Evolutionary conservation across 2,888 invertebrate genomes (phyloP).

Genomic region (Nephrocerus scutellatus): DNA sequence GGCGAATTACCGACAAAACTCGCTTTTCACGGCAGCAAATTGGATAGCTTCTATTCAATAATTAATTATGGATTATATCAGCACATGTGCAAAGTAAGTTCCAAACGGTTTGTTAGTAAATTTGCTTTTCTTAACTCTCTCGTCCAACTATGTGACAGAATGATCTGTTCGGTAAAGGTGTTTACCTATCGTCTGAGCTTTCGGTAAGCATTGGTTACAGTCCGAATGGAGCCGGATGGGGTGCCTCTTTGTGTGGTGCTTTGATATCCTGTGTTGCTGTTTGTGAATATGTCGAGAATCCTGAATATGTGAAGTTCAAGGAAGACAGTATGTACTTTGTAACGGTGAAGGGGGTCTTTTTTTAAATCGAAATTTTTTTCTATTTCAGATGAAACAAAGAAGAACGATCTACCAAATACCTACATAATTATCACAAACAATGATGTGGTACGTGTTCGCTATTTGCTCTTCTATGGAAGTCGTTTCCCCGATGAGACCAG

Average conservation of each 20-base stretch:
- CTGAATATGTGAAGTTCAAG: slow-evolving; percentile 55
- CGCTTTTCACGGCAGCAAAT: slow-evolving; percentile 73
- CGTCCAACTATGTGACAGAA: slow-evolving; percentile 3
- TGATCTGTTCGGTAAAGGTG: slow-evolving; percentile 58
- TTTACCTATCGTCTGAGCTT: slow-evolving; percentile 69
- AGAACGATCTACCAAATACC: slow-evolving; percentile 53
- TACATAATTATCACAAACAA: slow-evolving; percentile 72
- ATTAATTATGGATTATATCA: slow-evolving; percentile 69
- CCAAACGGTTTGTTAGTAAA: neutral
- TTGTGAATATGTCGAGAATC: slow-evolving; percentile 71
- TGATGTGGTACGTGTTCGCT: slow-evolving; percentile 66
- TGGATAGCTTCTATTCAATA: slow-evolving; percentile 77
- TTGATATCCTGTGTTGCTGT: slow-evolving; percentile 70
- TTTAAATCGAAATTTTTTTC: too few relatives aligned
- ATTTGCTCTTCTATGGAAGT: slow-evolving; percentile 62
- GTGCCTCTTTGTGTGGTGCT: slow-evolving; percentile 67
- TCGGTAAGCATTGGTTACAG: slow-evolving; percentile 65
- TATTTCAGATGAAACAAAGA: slow-evolving; percentile 25
- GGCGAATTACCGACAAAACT: slow-evolving; percentile 55
- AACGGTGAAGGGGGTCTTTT: too few relatives aligned
- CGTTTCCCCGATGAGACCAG: slow-evolving; percentile 24
- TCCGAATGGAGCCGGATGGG: slow-evolving; percentile 69
- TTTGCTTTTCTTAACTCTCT: neutral
- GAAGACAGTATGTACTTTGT: slow-evolving; percentile 33
- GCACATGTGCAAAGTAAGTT: slow-evolving; percentile 58